These are phyloP conservation scores for Drosophila sordidula DNA, from an alignment of 2,888 invertebrate species.

Conservation along the genomic window DNA sequence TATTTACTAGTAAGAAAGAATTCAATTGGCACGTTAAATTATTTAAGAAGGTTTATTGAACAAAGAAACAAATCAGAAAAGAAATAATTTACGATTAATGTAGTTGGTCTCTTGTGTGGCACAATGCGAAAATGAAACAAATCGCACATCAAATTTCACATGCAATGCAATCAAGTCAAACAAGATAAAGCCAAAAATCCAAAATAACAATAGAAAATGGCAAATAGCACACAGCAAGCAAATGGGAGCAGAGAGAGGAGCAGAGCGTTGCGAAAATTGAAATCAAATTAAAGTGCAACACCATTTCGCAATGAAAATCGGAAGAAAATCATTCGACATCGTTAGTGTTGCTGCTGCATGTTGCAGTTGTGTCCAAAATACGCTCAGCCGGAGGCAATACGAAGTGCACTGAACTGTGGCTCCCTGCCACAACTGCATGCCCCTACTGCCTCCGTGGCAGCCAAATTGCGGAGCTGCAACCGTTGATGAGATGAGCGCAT, in stretches of 20 bases:
- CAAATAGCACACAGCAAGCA: conserved; percentile 18
- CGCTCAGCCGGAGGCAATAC: conserved; percentile 36
- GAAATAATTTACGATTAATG: conserved; percentile 29
- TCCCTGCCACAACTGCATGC: background rate
- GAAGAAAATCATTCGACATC: conserved; percentile 66
- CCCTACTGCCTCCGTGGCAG: conserved; percentile 11
- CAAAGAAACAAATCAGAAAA: background rate
- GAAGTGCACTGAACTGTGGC: conserved; percentile 50
- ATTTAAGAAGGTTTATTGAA: background rate
- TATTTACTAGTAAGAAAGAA: no score
- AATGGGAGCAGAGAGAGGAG: background rate
- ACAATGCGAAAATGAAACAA: conserved; percentile 39
- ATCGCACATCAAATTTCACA: conserved; percentile 45
- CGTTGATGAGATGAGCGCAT: conserved; percentile 67
- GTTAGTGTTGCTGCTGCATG: conserved; percentile 26
- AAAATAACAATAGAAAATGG: conserved; percentile 43
- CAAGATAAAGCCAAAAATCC: conserved; percentile 38
- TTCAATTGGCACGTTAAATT: background rate
- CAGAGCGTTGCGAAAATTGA: conserved; percentile 45
- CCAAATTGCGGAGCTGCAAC: conserved; percentile 53
- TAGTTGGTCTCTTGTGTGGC: conserved; percentile 35
- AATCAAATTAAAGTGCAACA: conserved; percentile 70
- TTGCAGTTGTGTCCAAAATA: conserved; percentile 41
- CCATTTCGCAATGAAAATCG: conserved; percentile 50
- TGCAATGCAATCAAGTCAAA: conserved; percentile 54